Evolutionary conservation across 2,113 vertebrate genomes (phyloP).

Genomic region (Gulo gulo): DNA sequence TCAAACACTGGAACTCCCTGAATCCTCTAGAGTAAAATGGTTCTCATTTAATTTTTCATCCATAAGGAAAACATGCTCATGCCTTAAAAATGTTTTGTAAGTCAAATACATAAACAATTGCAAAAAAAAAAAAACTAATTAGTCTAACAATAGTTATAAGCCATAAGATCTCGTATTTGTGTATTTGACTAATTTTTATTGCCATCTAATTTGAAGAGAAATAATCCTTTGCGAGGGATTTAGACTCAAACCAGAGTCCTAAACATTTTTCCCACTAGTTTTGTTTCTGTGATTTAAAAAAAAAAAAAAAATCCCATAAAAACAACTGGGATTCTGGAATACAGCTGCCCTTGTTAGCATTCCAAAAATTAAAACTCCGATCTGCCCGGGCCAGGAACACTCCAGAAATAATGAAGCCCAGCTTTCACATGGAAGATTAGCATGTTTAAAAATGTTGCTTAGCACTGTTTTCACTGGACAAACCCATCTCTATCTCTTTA

Average conservation of each 20-base stretch:
- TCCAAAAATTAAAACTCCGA: conserved; percentile 53
- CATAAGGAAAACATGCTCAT: not conserved
- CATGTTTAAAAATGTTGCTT: not conserved
- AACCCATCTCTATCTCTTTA: not conserved
- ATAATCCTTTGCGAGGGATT: not conserved
- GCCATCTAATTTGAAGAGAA: not conserved
- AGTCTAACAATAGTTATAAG: not conserved
- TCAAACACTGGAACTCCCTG: not conserved
- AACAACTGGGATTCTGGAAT: conserved; percentile 30
- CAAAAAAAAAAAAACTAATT: conserved; percentile 9
- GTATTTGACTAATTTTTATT: not conserved
- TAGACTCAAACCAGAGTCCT: not conserved
- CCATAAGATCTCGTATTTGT: not conserved
- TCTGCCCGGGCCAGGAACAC: not conserved
- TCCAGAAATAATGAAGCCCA: conserved; percentile 18
- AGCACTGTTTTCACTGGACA: not conserved
- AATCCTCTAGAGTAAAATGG: not conserved
- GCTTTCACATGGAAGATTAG: not conserved
- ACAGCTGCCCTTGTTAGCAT: conserved; percentile 22
- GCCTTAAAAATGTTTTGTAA: not conserved
- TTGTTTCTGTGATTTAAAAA: not conserved
- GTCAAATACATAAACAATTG: conserved; percentile 5
- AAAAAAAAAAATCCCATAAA: not conserved
- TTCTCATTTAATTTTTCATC: not conserved
- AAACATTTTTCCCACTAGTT: not conserved